Evolutionary conservation across 2,113 vertebrate genomes (phyloP).

Genomic region (Acrocephalus kingi): DNA sequence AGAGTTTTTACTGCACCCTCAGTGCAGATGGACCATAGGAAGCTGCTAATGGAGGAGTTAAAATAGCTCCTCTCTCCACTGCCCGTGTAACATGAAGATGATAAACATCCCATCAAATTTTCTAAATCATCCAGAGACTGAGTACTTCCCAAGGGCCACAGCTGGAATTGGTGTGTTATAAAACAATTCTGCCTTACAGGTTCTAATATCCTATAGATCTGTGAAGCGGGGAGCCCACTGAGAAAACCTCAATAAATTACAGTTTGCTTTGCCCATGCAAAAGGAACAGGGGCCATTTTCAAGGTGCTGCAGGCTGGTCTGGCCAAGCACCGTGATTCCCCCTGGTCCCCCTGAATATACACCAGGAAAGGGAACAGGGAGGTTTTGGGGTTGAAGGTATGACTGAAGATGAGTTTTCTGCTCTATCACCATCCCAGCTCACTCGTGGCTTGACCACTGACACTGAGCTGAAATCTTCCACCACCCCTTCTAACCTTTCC

Average conservation of each 20-base stretch:
- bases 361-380: not conserved
- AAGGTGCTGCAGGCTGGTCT: not conserved
- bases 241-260: not conserved
- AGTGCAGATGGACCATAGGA: not conserved
- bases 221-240: accelerated
- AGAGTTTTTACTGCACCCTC: not conserved
- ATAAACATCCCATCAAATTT: not conserved
- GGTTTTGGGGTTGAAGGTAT: not conserved
- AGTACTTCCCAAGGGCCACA: not conserved
- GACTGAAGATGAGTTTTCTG: not conserved
- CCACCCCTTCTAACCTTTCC: not conserved
- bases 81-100: accelerated
- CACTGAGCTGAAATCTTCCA: not conserved
- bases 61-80: not conserved
- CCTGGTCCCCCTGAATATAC: accelerated
- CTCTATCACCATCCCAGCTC: not conserved
- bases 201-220: not conserved
- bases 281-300: accelerated
- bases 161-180: not conserved
- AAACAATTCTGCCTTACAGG: not conserved
- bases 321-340: accelerated
- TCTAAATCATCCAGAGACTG: not conserved
- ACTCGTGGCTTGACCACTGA: not conserved
- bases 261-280: not conserved
- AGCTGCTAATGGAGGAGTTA: not conserved